Evolutionary conservation across 2,113 vertebrate species (phyloP).

Genomic region (Cottus gobio): DNA sequence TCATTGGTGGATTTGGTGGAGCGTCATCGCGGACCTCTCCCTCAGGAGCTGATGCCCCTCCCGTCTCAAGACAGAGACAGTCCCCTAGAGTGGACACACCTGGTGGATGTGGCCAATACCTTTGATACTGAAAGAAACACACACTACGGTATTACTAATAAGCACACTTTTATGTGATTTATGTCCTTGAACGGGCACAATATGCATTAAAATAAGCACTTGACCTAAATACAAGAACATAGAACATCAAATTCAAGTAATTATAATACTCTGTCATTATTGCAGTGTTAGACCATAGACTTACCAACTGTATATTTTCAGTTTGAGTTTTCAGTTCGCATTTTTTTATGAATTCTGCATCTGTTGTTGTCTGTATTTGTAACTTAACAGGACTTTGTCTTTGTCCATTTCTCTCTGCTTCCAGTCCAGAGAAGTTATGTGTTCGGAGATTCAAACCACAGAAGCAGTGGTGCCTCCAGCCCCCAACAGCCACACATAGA

Average conservation of each 20-base stretch:
- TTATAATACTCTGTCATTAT: neutral
- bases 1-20: conserved; percentile 98
- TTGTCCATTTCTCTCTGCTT: neutral
- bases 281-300: neutral
- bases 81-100: conserved; percentile 94
- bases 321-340: too few relatives aligned
- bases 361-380: neutral
- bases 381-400: neutral
- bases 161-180: neutral
- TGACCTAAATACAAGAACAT: neutral
- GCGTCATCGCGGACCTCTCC: conserved; percentile 89
- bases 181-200: neutral
- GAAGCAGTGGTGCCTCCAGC: conserved; percentile 89
- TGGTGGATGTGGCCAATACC: conserved; percentile 97
- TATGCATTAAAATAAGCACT: neutral
- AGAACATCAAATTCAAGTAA: neutral
- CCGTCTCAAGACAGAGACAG: conserved; percentile 88
- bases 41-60: conserved; percentile 95
- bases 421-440: conserved; percentile 95
- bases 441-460: conserved; percentile 92
- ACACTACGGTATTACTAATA: conserved; percentile 64
- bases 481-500: conserved; percentile 88
- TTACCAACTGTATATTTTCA: neutral
- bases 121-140: conserved; percentile 90
- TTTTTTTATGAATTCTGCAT: neutral